Percentiles rank a stretch among this genome's conserved stretches.
Evolutionary conservation across 2,888 invertebrate species (phyloP).

Genomic region (Lumbricus terrestris): DNA sequence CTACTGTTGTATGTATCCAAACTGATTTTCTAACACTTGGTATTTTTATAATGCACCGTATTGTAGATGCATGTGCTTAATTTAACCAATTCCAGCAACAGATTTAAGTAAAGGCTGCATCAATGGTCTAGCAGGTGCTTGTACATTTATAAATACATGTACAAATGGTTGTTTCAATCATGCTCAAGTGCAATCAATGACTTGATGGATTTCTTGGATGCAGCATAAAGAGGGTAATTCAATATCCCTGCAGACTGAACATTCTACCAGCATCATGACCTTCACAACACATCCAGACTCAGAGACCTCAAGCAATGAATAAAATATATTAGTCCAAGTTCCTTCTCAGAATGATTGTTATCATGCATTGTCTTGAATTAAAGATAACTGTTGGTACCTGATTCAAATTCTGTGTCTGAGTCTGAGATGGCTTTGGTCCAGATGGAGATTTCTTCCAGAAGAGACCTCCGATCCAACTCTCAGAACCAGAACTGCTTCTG

Average conservation of each 20-base stretch:
- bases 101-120: too few relatives aligned
- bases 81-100: not conserved
- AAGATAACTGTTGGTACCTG: not conserved
- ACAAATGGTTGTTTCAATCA: not conserved
- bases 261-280: not conserved
- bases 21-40: not conserved
- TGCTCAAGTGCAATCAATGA: not conserved
- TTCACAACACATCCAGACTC: not conserved
- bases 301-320: not conserved
- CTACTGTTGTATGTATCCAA: conserved; percentile 3
- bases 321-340: too few relatives aligned
- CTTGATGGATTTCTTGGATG: not conserved
- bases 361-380: not conserved
- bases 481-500: not conserved
- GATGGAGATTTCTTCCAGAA: conserved; percentile 27
- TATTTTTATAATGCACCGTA: too few relatives aligned
- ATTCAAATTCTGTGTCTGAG: conserved; percentile 25
- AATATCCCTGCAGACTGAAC: not conserved
- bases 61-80: not conserved
- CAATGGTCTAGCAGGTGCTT: not conserved
- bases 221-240: not conserved
- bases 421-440: conserved; percentile 40
- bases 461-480: conserved; percentile 34
- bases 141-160: not conserved
- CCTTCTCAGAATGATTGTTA: not conserved